Base-by-base conservation (phyloP, 2,888 invertebrate genomes). In the Xanthia togata region DNA sequence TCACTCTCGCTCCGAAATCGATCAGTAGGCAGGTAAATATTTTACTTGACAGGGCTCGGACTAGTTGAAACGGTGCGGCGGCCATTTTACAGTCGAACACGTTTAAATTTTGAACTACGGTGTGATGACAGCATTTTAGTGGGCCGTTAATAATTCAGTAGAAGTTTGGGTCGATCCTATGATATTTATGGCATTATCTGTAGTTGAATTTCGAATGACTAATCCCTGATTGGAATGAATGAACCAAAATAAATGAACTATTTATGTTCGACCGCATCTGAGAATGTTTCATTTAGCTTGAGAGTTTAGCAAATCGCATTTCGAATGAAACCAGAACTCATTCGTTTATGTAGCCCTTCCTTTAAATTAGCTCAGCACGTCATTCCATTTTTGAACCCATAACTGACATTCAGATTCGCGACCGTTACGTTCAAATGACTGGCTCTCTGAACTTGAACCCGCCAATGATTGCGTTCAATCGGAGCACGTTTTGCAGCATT, bases 401-500 rank as follows among this genome's bases (percentile, higher is more conserved):
- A 65, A 53, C 63, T 53, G 50, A 38, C 63, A 76, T 83, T 79
- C 65, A 74, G 69, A 73, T 76, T 73, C 14, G 26, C n/a, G 20
- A 79, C 60, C 72, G 78, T 74, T 78, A 70, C 69, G 38, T 77
- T 85, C 41, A 69, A 81, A 71, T 35, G 79, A 55, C 38, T 38
- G 59, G 26, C 41, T 77, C 41, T 77, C 68, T 55, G 72, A 78
- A 71, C n/a, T 57, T 65, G 64, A 78, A 70, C 76, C 62, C 70
- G 69, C 26, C 60, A 67, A 47, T 64, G 26, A n/a, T 44, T 50
- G 14, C 53, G 81, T 70, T 88, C 93, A 96, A 81, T 94, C 93
- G 57, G 91, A 89, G 95, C 99, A 99, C 73, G 99, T 98, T 89
- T 98, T 97, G 97, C 99, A 99, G 95, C 99, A 99, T 92, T 98